These are phyloP conservation scores for Hydrolagus colliei DNA, from an alignment of 2,797 vertebrate genomes.

Conservation along the genomic window DNA sequence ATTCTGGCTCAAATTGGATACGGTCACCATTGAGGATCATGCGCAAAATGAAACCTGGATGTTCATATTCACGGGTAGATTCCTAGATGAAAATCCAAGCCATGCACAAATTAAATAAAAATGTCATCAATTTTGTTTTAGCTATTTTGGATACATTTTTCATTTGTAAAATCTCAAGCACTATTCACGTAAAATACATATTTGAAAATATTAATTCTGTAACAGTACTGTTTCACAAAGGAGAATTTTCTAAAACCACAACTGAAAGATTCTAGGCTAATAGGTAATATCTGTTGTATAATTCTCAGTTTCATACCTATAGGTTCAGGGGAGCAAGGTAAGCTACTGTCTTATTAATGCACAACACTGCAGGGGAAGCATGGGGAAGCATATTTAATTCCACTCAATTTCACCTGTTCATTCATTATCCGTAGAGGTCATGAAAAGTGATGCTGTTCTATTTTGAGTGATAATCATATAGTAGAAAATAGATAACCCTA, in stretches of 20 bases:
- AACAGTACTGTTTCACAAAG: background rate
- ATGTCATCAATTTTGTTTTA: background rate
- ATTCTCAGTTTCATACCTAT: background rate
- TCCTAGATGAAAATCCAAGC: slow-evolving; percentile 42
- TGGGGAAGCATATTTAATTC: background rate
- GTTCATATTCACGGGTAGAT: slow-evolving; percentile 58
- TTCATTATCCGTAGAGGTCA: background rate
- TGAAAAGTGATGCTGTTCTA: background rate
- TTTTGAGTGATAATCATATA: background rate
- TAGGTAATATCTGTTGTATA: background rate
- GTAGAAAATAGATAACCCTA: background rate
- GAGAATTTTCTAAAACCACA: background rate
- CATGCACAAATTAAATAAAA: slow-evolving; percentile 23
- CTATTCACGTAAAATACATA: background rate
- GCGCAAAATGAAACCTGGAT: slow-evolving; percentile 69
- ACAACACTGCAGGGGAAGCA: background rate
- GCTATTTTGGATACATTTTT: background rate
- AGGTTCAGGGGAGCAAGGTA: background rate
- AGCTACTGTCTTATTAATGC: background rate
- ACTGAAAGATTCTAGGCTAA: too few relatives aligned
- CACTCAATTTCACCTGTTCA: background rate
- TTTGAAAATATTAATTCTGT: slow-evolving; percentile 2
- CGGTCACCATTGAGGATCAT: slow-evolving; percentile 60
- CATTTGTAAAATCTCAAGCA: background rate
- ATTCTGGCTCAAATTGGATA: slow-evolving; percentile 70